Evolutionary conservation across 2,888 invertebrate species (phyloP).

Genomic region (Drosophila recens): DNA sequence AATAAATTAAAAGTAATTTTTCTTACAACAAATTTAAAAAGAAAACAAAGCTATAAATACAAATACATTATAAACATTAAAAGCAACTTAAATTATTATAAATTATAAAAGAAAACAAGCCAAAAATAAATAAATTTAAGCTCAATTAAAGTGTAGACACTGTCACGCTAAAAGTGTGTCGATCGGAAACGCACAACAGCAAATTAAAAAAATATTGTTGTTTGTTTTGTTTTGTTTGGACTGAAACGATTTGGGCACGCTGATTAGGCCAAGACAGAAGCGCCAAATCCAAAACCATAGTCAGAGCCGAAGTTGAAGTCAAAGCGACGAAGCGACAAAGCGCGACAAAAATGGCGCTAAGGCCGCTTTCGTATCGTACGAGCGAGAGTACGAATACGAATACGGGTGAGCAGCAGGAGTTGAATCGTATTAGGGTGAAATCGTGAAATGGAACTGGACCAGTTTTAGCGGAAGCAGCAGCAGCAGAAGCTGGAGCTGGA

Average conservation of each 20-base stretch:
- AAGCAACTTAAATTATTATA: too few relatives aligned
- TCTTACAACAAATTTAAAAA: too few relatives aligned
- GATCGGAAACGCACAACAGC: slow-evolving; percentile 46
- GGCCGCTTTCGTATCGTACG: slow-evolving; percentile 37
- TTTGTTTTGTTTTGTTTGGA: slow-evolving; percentile 12
- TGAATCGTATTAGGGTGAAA: slow-evolving; percentile 74
- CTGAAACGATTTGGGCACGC: slow-evolving; percentile 47
- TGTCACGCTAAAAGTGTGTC: background rate
- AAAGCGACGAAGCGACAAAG: slow-evolving; percentile 61
- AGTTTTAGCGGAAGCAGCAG: slow-evolving; percentile 83
- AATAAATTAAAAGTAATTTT: too few relatives aligned
- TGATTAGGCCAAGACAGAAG: slow-evolving; percentile 65
- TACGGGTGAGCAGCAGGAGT: slow-evolving; percentile 49
- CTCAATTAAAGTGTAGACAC: slow-evolving; percentile 7
- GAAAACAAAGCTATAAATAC: too few relatives aligned
- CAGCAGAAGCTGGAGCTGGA: slow-evolving; percentile 34
- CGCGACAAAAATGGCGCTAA: slow-evolving; percentile 82
- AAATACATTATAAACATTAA: too few relatives aligned
- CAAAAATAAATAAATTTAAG: background rate
- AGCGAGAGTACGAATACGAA: slow-evolving; percentile 1
- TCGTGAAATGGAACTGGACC: slow-evolving; percentile 80
- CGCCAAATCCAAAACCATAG: slow-evolving; percentile 44
- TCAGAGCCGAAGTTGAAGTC: background rate
- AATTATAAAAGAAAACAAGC: too few relatives aligned
- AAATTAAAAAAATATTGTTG: slow-evolving; percentile 64